Evolutionary conservation across 2,888 invertebrate genomes (phyloP).

Genomic region (Galerucella pusilla): DNA sequence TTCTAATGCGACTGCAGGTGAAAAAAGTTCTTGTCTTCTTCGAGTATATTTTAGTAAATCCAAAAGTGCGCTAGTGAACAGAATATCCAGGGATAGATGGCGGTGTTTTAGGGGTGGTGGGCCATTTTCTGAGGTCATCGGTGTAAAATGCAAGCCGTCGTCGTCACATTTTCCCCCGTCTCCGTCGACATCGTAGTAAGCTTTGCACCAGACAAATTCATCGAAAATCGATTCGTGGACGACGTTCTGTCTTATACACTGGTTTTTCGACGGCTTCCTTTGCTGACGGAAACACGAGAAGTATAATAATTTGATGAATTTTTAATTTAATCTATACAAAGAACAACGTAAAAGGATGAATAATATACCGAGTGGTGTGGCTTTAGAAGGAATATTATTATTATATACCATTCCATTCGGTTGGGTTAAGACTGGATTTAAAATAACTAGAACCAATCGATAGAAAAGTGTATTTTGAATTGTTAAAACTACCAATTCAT

Average conservation of each 20-base stretch:
- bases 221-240: slow-evolving; percentile 49
- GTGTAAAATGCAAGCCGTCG: slow-evolving; percentile 46
- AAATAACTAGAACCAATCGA: too few species aligned
- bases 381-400: background rate
- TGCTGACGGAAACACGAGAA: slow-evolving; percentile 13
- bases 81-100: slow-evolving; percentile 16
- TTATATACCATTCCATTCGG: too few species aligned
- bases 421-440: too few species aligned
- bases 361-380: background rate
- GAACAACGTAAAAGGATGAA: background rate
- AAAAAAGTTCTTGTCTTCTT: background rate
- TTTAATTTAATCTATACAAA: background rate
- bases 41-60: background rate
- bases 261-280: slow-evolving; percentile 32
- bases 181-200: slow-evolving; percentile 30
- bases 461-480: too few species aligned
- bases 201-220: slow-evolving; percentile 47
- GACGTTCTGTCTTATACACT: slow-evolving; percentile 41
- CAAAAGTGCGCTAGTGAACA: slow-evolving; percentile 10
- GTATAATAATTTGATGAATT: slow-evolving; percentile 14
- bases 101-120: slow-evolving; percentile 22
- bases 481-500: too few species aligned
- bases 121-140: slow-evolving; percentile 43
- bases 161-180: slow-evolving; percentile 40
- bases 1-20: too few species aligned